Base-by-base conservation (phyloP, 2,113 vertebrate species). In the Coreoperca whiteheadi region DNA sequence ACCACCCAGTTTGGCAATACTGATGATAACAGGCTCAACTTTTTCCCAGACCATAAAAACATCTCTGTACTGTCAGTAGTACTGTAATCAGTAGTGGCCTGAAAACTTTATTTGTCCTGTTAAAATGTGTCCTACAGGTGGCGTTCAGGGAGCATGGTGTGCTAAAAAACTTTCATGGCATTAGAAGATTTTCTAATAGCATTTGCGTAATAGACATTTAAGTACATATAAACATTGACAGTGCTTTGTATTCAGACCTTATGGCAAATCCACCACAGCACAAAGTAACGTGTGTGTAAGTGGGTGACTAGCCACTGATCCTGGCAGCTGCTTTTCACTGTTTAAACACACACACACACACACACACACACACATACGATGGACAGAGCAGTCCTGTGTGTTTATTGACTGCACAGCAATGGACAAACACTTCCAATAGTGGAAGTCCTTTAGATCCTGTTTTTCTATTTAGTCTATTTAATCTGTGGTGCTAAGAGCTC, bases 321-420 rank as follows among this genome's bases (percentile, higher is more conserved):
- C 67, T 15, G 6, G 54, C 74, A 86, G 79, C 84, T 86, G 67
- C 60, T 72, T 41, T 43, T 65, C 46, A 34, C 41, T 72, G 18
- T 54, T 53, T 61, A 72, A 59, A 86, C 60, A 77, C 65, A 57
- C 57, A 61, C 77, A 69, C 64, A 39, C 32, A 48, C 10, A 48
- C 53, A 48, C 63, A 25, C 41, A 46, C 32, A 48, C 10, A 48
- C 53, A 48, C 63, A 25, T n/a, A 46, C 15, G 2, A 18, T 39
- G 21, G 34, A 10, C 23, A 41, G 23, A 60, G 39, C 39, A 60
- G 54, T 16, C 32, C 8, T 54, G 50, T 64, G 48, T 78, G 67
- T 80, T 83, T 79, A 51, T 66, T 79, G 68, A 20, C 59, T 67
- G 48, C 41, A 77, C 51, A 12, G 25, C 20, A 2, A 7, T 25